Evolutionary conservation across 2,797 vertebrate genomes (phyloP).

Genomic region (Fistularia commersonii): DNA sequence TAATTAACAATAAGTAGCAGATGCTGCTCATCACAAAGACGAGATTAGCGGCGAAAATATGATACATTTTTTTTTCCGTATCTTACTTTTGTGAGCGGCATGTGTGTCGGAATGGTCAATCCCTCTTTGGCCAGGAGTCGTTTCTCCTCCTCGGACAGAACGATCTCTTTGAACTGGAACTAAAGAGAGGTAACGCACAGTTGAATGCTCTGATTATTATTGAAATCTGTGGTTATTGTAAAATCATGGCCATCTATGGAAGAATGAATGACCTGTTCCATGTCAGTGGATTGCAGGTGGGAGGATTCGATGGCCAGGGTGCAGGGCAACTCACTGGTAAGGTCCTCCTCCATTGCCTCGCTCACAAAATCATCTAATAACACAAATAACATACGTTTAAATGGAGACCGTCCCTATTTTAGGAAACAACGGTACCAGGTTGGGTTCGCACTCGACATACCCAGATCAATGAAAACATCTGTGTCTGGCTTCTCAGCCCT

Average conservation of each 20-base stretch:
- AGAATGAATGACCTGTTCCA: constrained; percentile 54
- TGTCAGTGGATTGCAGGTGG: constrained; percentile 14
- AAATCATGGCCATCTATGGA: background rate
- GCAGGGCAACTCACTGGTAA: constrained; percentile 65
- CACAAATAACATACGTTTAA: background rate
- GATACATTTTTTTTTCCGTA: background rate
- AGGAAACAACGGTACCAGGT: no score
- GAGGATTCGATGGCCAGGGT: constrained; percentile 73
- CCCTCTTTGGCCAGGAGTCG: constrained; percentile 85
- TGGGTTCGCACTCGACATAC: constrained; percentile 57
- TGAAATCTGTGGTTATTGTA: no score
- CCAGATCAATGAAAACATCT: constrained; percentile 80
- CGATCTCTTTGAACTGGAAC: constrained; percentile 76
- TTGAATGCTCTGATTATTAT: no score
- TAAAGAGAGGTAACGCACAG: constrained; percentile 33
- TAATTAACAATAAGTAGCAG: constrained; percentile 1
- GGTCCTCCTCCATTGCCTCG: constrained; percentile 65
- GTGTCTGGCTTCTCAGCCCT: constrained; percentile 71
- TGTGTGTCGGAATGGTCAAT: constrained; percentile 70
- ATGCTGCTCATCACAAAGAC: background rate
- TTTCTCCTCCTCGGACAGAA: constrained; percentile 86
- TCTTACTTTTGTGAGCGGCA: constrained; percentile 87
- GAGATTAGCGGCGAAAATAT: background rate
- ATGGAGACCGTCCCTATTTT: no score
- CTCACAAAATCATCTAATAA: constrained; percentile 71